phyloP scores from a whole-genome alignment of 1,140 invertebrate genomes.

The Drosophila rhopaloa region DNA sequence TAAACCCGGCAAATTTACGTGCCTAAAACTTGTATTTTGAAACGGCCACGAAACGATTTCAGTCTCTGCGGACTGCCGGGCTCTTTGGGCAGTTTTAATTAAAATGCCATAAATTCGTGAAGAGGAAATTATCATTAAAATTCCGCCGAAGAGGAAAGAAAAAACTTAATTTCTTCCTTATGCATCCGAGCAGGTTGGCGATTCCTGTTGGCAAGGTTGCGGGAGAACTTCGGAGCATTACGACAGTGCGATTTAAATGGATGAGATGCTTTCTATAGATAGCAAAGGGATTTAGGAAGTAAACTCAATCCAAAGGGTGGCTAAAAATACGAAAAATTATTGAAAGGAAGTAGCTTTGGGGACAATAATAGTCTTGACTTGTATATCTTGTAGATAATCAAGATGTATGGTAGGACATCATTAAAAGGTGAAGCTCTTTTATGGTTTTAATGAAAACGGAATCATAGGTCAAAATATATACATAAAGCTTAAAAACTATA shows the following conservation, averaged over 20 bases:
- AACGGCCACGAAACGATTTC: slow-evolving; percentile 39
- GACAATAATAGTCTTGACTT: neutral
- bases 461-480: no score
- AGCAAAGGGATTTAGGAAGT: neutral
- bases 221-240: neutral
- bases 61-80: slow-evolving; percentile 12
- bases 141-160: slow-evolving; percentile 35
- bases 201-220: slow-evolving; percentile 56
- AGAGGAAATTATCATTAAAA: slow-evolving; percentile 81
- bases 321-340: neutral
- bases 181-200: slow-evolving; percentile 40
- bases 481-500: no score
- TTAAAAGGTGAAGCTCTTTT: neutral
- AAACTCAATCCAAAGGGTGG: no score
- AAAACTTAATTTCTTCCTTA: slow-evolving; percentile 78
- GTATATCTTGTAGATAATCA: neutral
- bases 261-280: slow-evolving; percentile 25
- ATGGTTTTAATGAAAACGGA: no score
- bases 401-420: neutral
- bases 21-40: slow-evolving; percentile 74
- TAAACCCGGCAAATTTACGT: slow-evolving; percentile 66
- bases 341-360: neutral
- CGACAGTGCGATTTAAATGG: neutral
- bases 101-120: slow-evolving; percentile 81
- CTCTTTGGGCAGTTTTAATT: slow-evolving; percentile 73